These are phyloP conservation scores for Melanocharis versteri DNA, from an alignment of 2,113 vertebrate species.

Conservation along the genomic window DNA sequence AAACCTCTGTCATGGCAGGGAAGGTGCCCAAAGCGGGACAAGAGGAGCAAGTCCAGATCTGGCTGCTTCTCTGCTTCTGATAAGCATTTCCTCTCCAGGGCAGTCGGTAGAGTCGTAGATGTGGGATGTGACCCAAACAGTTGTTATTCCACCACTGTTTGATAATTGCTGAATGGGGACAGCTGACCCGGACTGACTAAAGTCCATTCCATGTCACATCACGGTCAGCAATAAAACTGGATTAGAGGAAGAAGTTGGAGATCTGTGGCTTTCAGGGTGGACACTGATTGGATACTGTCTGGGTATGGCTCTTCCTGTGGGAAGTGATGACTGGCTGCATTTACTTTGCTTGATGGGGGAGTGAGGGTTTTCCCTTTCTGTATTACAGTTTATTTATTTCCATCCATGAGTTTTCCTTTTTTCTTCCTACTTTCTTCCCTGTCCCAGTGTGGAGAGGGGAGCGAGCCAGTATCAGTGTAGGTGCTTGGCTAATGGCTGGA, in stretches of 20 bases:
- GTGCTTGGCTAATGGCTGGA: neutral
- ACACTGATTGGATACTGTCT: neutral
- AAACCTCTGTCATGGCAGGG: neutral
- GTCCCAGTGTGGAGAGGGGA: rapidly evolving
- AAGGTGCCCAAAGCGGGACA: neutral
- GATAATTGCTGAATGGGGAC: neutral
- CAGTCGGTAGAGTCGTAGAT: neutral
- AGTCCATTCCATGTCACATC: neutral
- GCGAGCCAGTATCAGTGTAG: neutral
- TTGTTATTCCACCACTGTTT: neutral
- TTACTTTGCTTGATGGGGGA: neutral
- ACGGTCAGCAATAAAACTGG: neutral
- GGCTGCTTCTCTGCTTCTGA: neutral
- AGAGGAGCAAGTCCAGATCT: neutral
- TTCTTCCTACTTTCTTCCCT: neutral
- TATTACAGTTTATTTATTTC: neutral
- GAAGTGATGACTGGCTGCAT: neutral
- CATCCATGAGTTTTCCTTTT: neutral
- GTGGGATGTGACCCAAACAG: neutral
- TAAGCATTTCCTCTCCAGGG: neutral
- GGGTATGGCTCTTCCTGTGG: neutral
- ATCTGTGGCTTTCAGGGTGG: neutral
- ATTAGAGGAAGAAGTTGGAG: neutral
- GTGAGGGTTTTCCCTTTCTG: neutral
- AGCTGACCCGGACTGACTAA: neutral